A percentile compares a stretch with the other conserved stretches of the same genome.
Evolutionary conservation across 2,113 vertebrate species (phyloP).

Genomic region (Clarias gariepinus): DNA sequence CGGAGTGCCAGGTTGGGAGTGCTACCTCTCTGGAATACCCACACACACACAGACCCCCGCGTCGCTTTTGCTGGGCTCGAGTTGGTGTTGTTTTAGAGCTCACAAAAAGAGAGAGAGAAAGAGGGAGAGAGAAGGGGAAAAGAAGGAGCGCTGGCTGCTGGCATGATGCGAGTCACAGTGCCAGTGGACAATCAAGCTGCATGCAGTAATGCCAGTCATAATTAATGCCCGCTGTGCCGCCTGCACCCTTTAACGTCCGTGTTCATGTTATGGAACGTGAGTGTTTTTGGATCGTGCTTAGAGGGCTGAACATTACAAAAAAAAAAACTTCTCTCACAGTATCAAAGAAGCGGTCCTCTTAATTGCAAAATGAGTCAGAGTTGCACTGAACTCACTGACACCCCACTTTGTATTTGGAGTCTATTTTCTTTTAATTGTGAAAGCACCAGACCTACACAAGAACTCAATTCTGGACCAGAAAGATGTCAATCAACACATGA

Average conservation of each 20-base stretch:
- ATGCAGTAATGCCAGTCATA: conserved; percentile 6
- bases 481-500: not conserved
- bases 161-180: conserved; percentile 56
- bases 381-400: not conserved
- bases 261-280: not conserved
- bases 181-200: conserved; percentile 54
- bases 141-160: conserved; percentile 63
- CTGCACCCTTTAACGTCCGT: not conserved
- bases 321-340: no score
- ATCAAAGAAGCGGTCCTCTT: not conserved
- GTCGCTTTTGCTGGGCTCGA: not conserved
- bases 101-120: conserved; percentile 18
- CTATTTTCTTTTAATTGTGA: not conserved
- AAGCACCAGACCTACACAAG: not conserved
- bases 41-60: not conserved
- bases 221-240: conserved; percentile 1
- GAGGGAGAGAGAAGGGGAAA: conserved; percentile 42
- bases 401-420: not conserved
- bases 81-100: conserved; percentile 25
- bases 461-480: not conserved
- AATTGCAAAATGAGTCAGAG: no score
- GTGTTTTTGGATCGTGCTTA: not conserved
- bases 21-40: not conserved
- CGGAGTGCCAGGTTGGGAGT: conserved; percentile 25
- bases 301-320: not conserved